Base-by-base conservation (phyloP, 2,113 vertebrate genomes). In the Maccullochella peelii region DNA sequence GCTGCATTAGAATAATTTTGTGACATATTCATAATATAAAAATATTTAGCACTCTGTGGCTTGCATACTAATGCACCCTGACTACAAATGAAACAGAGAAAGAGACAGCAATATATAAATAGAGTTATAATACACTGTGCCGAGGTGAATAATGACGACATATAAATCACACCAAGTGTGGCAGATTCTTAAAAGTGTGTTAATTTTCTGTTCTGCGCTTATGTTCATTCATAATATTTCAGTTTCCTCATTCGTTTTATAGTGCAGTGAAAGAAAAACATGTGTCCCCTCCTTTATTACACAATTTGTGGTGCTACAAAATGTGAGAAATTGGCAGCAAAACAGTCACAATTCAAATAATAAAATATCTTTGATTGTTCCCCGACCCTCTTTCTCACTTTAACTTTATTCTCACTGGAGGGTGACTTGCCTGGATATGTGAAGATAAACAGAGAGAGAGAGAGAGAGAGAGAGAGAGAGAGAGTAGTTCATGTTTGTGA, bases 21-120 rank as follows among this genome's bases (percentile, higher is more conserved):
- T 71, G n/a, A 73, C 71, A 73, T 62, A 74, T 78, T 80, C 21
- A 71, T 68, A 62, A 83, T 72, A 55, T 73, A 25, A 74, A 74
- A 66, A 76, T 14, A 76, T 70, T 85, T 71, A 42, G 4, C 36
- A 49, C 27, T 54, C 23, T 27, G 50, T 74, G 42, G 36, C 72
- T 59, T 54, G 50, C 58, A 79, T 66, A 55, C 58, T 59, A 71
- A 84, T 68, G 14, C n/a, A 33, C 54, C 52, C 8, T 70, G 52
- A 55, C 52, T 59, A 1, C 6, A 25, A 63, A 42, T 54, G 20
- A 72, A 52, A 59, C 18, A 52, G 33, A n/a, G 1, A 49, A 44
- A 58, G 20, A 76, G 12, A 78, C 23, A 3, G 57, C 11, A n/a
- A 25, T 16, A 30, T n/a, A n/a, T n/a, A n/a, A n/a, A n/a, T 25